Evolutionary conservation across 2,797 vertebrate genomes (phyloP).

Genomic region (Malacoraja senta): DNA sequence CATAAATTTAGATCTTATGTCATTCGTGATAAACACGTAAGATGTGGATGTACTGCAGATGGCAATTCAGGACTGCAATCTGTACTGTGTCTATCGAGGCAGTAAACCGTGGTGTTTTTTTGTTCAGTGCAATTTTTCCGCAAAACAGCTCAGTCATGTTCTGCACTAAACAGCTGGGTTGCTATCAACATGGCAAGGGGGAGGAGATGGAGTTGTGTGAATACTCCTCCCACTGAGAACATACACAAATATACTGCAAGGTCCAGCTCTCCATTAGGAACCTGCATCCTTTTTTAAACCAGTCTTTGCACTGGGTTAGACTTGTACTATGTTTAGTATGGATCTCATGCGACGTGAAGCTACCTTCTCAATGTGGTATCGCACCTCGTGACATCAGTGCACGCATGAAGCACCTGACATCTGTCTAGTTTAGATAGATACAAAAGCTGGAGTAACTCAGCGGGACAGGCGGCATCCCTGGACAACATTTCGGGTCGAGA

Average conservation of each 20-base stretch:
- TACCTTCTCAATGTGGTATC: not conserved
- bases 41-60: not conserved
- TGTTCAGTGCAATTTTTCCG: not conserved
- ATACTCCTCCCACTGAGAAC: not conserved
- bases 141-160: not conserved
- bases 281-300: not conserved
- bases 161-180: not conserved
- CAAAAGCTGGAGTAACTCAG: too few species aligned
- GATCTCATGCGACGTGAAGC: not conserved
- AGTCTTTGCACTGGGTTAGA: not conserved
- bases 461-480: too few species aligned
- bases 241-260: not conserved
- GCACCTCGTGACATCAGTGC: not conserved
- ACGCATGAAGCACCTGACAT: not conserved
- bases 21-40: not conserved
- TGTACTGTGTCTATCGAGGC: not conserved
- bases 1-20: not conserved
- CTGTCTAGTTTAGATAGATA: not conserved
- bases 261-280: not conserved
- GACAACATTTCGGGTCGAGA: too few species aligned
- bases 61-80: not conserved
- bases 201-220: not conserved
- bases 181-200: not conserved
- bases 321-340: not conserved
- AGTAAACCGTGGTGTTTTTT: not conserved